These are phyloP conservation scores for Tethya wilhelma DNA, from an alignment of 37 sponge, comb jelly and placozoan genomes.

Conservation along the genomic window DNA sequence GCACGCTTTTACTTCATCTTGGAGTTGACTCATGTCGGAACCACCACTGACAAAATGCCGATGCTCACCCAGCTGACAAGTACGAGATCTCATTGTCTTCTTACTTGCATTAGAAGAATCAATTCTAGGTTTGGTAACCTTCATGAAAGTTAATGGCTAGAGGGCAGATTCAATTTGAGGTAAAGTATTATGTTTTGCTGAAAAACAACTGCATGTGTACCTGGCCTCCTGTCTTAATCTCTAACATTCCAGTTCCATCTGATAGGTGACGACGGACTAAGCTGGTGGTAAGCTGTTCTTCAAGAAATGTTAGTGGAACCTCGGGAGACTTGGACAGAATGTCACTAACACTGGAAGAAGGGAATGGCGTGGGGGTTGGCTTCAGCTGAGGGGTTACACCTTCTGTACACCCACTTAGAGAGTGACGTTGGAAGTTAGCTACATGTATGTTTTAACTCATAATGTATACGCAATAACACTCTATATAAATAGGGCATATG, in stretches of 20 bases:
- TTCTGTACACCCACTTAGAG: too few relatives aligned
- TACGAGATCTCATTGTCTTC: not conserved
- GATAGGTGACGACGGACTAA: not conserved
- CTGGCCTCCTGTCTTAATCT: not conserved
- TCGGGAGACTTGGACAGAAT: not conserved
- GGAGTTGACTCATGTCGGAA: not conserved
- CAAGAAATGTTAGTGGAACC: not conserved
- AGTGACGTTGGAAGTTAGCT: too few relatives aligned
- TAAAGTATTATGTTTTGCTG: not conserved
- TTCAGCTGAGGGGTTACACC: too few relatives aligned
- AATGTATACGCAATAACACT: too few relatives aligned
- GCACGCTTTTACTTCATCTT: not conserved
- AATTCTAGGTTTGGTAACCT: not conserved
- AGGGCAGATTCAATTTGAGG: not conserved
- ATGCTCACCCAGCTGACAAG: not conserved
- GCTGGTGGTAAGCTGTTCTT: not conserved
- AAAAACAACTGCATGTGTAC: too few relatives aligned
- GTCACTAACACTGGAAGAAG: not conserved
- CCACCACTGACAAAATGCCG: not conserved
- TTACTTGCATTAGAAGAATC: too few relatives aligned
- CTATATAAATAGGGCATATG: too few relatives aligned
- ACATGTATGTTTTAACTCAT: too few relatives aligned
- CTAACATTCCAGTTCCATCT: not conserved
- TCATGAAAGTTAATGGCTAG: constrained; percentile 1
- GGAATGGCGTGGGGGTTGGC: too few relatives aligned